phyloP scores from a whole-genome alignment of 1,140 invertebrate species.

The Streblospio benedicti region DNA sequence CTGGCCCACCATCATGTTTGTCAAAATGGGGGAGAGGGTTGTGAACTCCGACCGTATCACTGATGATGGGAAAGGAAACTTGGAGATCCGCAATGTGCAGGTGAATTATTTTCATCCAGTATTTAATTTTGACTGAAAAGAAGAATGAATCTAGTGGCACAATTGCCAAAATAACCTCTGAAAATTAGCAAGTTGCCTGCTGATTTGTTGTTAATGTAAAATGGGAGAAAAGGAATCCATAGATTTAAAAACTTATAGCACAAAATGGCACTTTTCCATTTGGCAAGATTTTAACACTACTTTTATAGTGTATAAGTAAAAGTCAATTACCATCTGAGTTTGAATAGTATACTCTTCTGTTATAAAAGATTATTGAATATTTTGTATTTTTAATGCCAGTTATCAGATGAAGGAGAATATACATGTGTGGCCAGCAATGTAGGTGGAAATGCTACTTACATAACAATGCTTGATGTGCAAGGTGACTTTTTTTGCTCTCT shows the following conservation, averaged over 20 bases:
- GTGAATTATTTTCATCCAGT: too few species aligned
- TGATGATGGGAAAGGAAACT: conserved; percentile 19
- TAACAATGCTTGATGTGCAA: conserved; percentile 43
- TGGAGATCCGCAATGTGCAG: conserved; percentile 32
- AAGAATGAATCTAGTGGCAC: background rate
- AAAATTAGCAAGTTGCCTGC: too few species aligned
- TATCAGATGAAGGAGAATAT: conserved; percentile 47
- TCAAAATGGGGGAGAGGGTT: conserved; percentile 33
- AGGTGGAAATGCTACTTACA: conserved; percentile 46
- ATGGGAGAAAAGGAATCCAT: too few species aligned
- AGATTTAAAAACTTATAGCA: too few species aligned
- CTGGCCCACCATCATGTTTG: conserved; percentile 46
- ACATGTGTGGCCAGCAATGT: conserved; percentile 46
- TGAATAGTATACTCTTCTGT: background rate
- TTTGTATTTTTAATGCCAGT: too few species aligned
- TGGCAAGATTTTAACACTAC: too few species aligned
- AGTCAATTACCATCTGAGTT: too few species aligned
- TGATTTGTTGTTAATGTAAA: too few species aligned
- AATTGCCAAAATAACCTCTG: too few species aligned
- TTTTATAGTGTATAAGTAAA: too few species aligned
- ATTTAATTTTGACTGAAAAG: too few species aligned
- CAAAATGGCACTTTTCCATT: too few species aligned
- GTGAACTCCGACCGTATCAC: conserved; percentile 21
- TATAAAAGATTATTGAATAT: background rate
- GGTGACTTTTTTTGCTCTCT: conserved; percentile 33